Percentiles rank a stretch among this genome's conserved stretches.
Evolutionary conservation across 2,888 invertebrate genomes (phyloP).

Genomic region (Caenorhabditis imperialis): DNA sequence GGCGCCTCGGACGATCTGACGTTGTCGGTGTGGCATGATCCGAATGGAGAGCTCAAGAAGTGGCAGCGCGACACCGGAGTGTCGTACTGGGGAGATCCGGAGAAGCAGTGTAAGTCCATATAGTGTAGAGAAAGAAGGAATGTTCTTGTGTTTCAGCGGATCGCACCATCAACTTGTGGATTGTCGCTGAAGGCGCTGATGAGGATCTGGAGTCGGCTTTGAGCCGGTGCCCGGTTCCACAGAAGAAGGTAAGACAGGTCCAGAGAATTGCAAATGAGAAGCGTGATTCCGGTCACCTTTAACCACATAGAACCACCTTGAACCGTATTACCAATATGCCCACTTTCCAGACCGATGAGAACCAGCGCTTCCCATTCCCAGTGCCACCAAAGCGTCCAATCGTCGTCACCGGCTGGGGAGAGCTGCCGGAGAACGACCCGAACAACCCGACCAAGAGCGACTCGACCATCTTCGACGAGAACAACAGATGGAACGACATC

Average conservation of each 20-base stretch:
- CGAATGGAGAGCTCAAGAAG: conserved; percentile 69
- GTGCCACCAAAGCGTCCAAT: conserved; percentile 62
- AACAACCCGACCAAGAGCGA: conserved; percentile 65
- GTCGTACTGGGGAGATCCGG: conserved; percentile 69
- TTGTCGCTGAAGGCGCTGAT: conserved; percentile 66
- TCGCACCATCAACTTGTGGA: conserved; percentile 61
- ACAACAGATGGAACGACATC: conserved; percentile 59
- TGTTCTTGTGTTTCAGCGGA: conserved; percentile 46
- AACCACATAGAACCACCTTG: too few relatives aligned
- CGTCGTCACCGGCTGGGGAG: conserved; percentile 70
- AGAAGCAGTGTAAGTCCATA: conserved; percentile 58
- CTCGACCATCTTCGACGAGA: conserved; percentile 39
- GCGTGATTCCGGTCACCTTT: too few relatives aligned
- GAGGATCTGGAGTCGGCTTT: conserved; percentile 66
- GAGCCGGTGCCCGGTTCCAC: conserved; percentile 66
- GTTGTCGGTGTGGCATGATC: conserved; percentile 63
- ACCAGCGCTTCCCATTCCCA: conserved; percentile 56
- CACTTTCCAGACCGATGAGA: conserved; percentile 54
- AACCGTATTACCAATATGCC: too few relatives aligned
- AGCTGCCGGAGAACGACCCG: conserved; percentile 69
- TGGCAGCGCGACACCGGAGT: conserved; percentile 72
- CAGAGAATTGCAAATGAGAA: too few relatives aligned
- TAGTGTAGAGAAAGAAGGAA: neutral
- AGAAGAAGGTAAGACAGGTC: conserved; percentile 59
- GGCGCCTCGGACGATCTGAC: conserved; percentile 63